A percentile compares a stretch with the other conserved stretches of the same genome.
These are phyloP conservation scores for Zelleria hepariella DNA, from an alignment of 2,888 invertebrate genomes.

Conservation along the genomic window DNA sequence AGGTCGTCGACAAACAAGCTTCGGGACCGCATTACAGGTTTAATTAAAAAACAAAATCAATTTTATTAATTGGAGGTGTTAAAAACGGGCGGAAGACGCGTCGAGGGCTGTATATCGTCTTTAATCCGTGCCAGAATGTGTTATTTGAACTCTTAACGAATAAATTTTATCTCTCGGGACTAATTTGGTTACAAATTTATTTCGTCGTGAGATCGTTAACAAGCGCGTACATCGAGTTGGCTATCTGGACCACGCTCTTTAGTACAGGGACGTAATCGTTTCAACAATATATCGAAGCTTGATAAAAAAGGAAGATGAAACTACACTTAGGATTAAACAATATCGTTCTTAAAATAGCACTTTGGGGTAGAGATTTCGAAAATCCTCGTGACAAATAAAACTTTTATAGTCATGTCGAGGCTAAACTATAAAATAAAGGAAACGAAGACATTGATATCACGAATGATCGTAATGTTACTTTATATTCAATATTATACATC, in stretches of 20 bases:
- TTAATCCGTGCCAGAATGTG: slow-evolving; percentile 68
- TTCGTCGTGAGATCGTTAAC: slow-evolving; percentile 69
- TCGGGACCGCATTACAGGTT: slow-evolving; percentile 48
- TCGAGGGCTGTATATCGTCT: slow-evolving; percentile 64
- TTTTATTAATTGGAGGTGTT: slow-evolving; percentile 73
- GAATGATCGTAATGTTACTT: neutral
- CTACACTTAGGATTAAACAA: slow-evolving; percentile 67
- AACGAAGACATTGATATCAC: slow-evolving; percentile 31
- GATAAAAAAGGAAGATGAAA: slow-evolving; percentile 69
- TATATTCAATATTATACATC: neutral
- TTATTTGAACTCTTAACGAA: slow-evolving; percentile 72
- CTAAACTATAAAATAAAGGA: slow-evolving; percentile 29
- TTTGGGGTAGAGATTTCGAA: neutral
- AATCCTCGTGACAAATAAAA: slow-evolving; percentile 29
- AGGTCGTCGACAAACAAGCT: slow-evolving; percentile 50
- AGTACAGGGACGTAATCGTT: slow-evolving; percentile 58
- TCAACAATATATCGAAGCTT: slow-evolving; percentile 65
- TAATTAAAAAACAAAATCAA: slow-evolving; percentile 73
- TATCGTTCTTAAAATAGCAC: slow-evolving; percentile 38
- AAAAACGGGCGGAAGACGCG: slow-evolving; percentile 69
- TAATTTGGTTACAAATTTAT: slow-evolving; percentile 74
- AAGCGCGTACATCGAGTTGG: slow-evolving; percentile 64
- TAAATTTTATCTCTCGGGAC: slow-evolving; percentile 71
- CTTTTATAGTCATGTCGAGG: slow-evolving; percentile 39
- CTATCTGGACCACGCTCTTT: slow-evolving; percentile 63